Conservation (phyloP, 2,113 vertebrate genomes). For the Lampris incognitus region DNA sequence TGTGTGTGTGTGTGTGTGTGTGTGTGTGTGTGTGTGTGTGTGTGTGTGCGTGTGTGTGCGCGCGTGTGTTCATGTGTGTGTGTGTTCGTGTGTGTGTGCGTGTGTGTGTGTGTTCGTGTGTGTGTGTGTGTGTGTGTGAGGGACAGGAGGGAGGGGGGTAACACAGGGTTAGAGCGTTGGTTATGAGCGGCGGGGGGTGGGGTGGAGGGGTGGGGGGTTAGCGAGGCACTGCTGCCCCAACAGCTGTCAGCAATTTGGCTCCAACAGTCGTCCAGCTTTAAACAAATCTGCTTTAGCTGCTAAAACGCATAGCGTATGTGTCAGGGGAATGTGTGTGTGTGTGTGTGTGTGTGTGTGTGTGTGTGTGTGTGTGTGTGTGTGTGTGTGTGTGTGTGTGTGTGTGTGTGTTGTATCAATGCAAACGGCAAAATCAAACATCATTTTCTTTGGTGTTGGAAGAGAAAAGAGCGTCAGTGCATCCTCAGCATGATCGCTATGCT, state of each 20-base stretch:
- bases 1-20: not conserved
- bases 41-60: not conserved
- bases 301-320: conserved; percentile 50
- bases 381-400: not conserved
- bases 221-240: conserved; percentile 52
- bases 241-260: conserved; percentile 73
- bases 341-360: conserved; percentile 23
- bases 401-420: too few species aligned
- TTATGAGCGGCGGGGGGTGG: conserved; percentile 25
- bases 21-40: conserved; percentile 5
- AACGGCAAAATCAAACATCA: too few species aligned
- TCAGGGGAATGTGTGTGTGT: conserved; percentile 18
- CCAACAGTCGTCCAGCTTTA: conserved; percentile 52
- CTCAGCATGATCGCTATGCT: too few species aligned
- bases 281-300: conserved; percentile 68
- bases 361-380: conserved; percentile 5
- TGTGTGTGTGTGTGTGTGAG: conserved; percentile 10
- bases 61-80: too few species aligned
- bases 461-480: not conserved
- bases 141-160: conserved; percentile 10
- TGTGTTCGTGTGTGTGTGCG: too few species aligned
- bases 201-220: not conserved
- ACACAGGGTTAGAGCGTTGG: conserved; percentile 35
- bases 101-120: conserved; percentile 1
- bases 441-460: too few species aligned